A percentile compares a stretch with the other conserved stretches of the same genome.
phyloP scores from a whole-genome alignment of 2,797 vertebrate species.

The Rhinoraja longicauda region DNA sequence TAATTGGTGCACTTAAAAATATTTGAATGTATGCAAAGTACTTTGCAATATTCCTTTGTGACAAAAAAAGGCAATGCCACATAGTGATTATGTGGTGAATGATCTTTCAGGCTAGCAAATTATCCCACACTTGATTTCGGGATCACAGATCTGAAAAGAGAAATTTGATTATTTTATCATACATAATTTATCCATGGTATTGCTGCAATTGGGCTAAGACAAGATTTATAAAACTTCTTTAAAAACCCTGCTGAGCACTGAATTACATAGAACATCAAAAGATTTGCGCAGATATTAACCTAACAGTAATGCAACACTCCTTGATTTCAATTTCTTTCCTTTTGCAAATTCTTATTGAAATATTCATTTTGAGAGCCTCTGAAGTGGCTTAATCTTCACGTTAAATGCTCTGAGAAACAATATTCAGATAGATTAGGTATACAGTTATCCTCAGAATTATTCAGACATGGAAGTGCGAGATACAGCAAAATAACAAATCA shows the following conservation, averaged over 20 bases:
- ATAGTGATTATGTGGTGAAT: background rate
- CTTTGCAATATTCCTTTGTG: no score
- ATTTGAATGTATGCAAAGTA: no score
- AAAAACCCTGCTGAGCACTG: background rate
- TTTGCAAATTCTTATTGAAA: background rate
- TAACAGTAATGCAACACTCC: background rate
- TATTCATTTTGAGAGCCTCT: background rate
- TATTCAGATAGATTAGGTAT: background rate
- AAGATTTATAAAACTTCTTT: background rate
- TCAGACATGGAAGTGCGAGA: background rate
- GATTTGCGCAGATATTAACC: background rate
- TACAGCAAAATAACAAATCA: slow-evolving; percentile 1
- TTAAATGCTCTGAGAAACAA: background rate
- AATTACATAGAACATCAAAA: background rate
- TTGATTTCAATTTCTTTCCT: background rate
- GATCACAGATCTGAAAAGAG: background rate
- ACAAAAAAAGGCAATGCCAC: background rate
- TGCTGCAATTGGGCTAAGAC: background rate
- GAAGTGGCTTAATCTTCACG: background rate
- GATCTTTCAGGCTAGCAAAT: background rate
- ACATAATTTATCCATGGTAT: no score
- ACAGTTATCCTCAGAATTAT: background rate
- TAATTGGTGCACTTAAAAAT: no score
- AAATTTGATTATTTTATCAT: background rate
- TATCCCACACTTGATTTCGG: background rate